Conservation (phyloP, 2,113 vertebrate species). For the Donacobius atricapilla region DNA sequence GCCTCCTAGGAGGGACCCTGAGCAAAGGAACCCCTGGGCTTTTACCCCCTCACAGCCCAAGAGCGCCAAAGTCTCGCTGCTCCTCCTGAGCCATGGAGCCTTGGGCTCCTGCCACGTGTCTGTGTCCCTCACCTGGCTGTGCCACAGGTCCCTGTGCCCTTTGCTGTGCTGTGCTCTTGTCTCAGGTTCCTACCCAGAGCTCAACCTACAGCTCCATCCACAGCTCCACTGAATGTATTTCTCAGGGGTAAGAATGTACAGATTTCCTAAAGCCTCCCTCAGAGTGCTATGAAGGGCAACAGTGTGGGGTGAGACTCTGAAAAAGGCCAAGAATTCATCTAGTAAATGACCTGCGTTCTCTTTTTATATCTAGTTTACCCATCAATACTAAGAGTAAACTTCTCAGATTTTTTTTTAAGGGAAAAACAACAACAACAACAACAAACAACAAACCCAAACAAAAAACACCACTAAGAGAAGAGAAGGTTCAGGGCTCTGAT, state of each 20-base stretch:
- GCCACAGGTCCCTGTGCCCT: background rate
- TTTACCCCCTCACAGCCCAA: background rate
- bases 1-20: background rate
- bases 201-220: background rate
- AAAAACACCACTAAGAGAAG: background rate
- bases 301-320: background rate
- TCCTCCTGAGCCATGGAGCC: background rate
- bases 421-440: background rate
- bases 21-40: no score
- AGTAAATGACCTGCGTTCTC: background rate
- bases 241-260: background rate
- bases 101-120: rapidly evolving
- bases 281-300: background rate
- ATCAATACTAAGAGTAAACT: background rate
- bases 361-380: background rate
- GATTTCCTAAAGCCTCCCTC: background rate
- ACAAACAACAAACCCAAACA: no score
- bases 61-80: rapidly evolving
- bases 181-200: rapidly evolving
- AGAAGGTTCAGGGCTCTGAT: background rate
- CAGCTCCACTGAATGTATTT: background rate
- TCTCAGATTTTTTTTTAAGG: background rate
- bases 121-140: background rate
- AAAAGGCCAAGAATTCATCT: background rate
- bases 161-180: background rate